Percentiles rank a stretch among this genome's conserved stretches.
Evolutionary conservation across 2,113 vertebrate species (phyloP).

Genomic region (Himantopus leucocephalus): DNA sequence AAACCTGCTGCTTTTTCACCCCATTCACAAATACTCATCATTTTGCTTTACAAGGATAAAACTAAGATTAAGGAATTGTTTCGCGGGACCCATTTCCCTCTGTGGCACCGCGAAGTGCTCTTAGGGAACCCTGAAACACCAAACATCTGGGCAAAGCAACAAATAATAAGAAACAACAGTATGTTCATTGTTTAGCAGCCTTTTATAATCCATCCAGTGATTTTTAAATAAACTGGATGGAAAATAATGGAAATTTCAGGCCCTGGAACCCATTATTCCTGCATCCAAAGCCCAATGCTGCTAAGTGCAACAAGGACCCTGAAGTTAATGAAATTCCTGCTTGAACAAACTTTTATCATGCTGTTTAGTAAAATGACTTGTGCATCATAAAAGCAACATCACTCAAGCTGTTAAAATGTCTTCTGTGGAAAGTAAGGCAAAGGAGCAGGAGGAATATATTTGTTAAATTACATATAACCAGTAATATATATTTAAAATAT

Average conservation of each 20-base stretch:
- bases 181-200: neutral
- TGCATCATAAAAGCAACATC: slow-evolving; percentile 12
- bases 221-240: slow-evolving; percentile 41
- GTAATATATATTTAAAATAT: neutral
- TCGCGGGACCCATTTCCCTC: neutral
- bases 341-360: slow-evolving; percentile 26
- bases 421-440: neutral
- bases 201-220: slow-evolving; percentile 30
- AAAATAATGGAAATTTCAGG: slow-evolving; percentile 35
- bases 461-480: neutral
- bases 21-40: neutral
- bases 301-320: neutral
- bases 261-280: slow-evolving; percentile 22
- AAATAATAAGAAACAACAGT: neutral
- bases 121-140: neutral
- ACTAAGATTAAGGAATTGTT: neutral
- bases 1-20: neutral
- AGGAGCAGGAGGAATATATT: neutral
- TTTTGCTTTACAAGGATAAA: neutral
- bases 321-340: slow-evolving; percentile 36
- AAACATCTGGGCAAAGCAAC: slow-evolving; percentile 43
- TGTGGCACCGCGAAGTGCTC: neutral
- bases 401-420: neutral
- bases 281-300: neutral
- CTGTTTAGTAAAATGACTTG: neutral